phyloP scores from a whole-genome alignment of 92 coral and sea anemone species.

The Epizoanthus illoricatus region DNA sequence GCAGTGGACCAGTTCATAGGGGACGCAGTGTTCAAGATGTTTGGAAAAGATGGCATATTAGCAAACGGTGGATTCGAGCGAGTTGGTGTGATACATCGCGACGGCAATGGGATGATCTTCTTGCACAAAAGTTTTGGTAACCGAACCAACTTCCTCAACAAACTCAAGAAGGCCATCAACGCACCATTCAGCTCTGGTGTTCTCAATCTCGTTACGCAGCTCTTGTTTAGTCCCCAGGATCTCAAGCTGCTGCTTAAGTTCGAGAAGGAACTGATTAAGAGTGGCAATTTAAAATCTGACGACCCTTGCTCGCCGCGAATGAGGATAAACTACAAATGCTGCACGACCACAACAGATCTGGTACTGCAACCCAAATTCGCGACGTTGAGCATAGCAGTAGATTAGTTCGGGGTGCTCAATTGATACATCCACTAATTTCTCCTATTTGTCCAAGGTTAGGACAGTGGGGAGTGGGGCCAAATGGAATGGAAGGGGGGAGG shows the following conservation, averaged over 20 bases:
- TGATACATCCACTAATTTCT: not conserved
- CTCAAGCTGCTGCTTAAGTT: constrained; percentile 60
- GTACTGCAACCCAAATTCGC: constrained; percentile 72
- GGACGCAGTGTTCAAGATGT: constrained; percentile 71
- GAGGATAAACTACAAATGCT: constrained; percentile 76
- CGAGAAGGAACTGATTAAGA: constrained; percentile 57
- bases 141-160: constrained; percentile 57
- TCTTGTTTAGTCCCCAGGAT: constrained; percentile 69
- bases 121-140: constrained; percentile 62
- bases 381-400: constrained; percentile 67
- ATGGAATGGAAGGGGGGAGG: not conserved
- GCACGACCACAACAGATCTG: constrained; percentile 62
- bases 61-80: constrained; percentile 76
- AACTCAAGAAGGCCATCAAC: constrained; percentile 50
- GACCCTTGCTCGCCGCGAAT: constrained; percentile 85
- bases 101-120: constrained; percentile 62
- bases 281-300: constrained; percentile 61
- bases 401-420: constrained; percentile 16
- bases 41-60: constrained; percentile 81
- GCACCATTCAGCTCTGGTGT: constrained; percentile 49
- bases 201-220: constrained; percentile 63
- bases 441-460: not conserved
- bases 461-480: not conserved
- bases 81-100: constrained; percentile 62
- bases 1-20: constrained; percentile 59